Base-by-base conservation (phyloP, 2,888 invertebrate species). In the Drosophila flavopinicola region DNA sequence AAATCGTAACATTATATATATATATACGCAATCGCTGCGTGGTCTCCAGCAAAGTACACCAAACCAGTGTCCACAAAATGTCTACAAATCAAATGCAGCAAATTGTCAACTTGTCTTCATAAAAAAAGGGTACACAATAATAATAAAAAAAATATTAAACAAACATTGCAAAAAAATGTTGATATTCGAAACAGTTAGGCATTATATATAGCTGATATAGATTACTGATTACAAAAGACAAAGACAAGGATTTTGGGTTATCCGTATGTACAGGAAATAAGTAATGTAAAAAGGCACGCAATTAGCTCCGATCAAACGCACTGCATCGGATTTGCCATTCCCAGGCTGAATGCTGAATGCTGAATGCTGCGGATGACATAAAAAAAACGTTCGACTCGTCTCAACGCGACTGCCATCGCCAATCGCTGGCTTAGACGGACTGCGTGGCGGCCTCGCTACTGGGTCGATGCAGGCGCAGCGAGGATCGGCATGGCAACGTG, bases 401-500 rank as follows among this genome's bases (percentile, higher is more conserved):
- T 17, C 9, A 6, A 17, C n/a, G 6, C 35, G 17, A 15, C 32
- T 20, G n/a, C 20, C 20, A 20, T 20, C 10, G n/a, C n/a, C n/a
- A n/a, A n/a, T 11, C 44, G 3, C n/a, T n/a, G 47, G 37, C 17
- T 68, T 67, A 88, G 47, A 88, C 87, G 32, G 82, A 76, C 56
- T 88, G 88, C 42, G 86, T 84, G 75, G 66, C 77, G 24, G 67
- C 49, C 39, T 73, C 76, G 44, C 56, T 75, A 56, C 54, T 73
- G 48, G 64, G 72, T 57, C 85, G 68, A 24, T 77, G 85, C 39
- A 89, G 78, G 68, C 90, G 90, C 77, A 91, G 85, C 54, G 91
- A 91, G 61, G 91, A 91, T 83, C 91, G 89, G 73, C 91, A 91
- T 89, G 91, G 91, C 88, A 91, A 88, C 87, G 88, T 88, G 75